Evolutionary conservation across 2,113 vertebrate genomes (phyloP).

Genomic region (Athene cunicularia): DNA sequence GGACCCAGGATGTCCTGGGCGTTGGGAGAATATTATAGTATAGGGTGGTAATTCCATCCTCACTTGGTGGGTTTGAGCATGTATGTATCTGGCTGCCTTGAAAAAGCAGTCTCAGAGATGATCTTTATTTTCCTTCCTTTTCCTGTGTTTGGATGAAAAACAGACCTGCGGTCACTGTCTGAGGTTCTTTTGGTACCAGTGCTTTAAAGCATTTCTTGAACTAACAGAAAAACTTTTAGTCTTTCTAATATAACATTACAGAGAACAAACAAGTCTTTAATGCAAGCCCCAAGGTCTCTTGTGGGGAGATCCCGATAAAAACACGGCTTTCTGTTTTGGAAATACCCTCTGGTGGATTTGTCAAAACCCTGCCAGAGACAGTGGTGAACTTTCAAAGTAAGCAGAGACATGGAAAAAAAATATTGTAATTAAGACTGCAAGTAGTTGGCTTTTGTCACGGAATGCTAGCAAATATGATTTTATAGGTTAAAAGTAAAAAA

Average conservation of each 20-base stretch:
- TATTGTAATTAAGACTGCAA: neutral
- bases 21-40: fast-evolving
- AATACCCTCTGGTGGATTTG: conserved; percentile 66
- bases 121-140: conserved; percentile 13
- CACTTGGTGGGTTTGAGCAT: neutral
- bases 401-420: conserved; percentile 35
- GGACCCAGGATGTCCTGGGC: fast-evolving
- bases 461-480: neutral
- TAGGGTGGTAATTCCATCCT: neutral
- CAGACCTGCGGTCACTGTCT: conserved; percentile 33
- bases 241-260: conserved; percentile 54
- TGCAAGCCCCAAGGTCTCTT: conserved; percentile 35
- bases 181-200: conserved; percentile 23
- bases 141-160: conserved; percentile 22
- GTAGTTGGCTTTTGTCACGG: conserved; percentile 25
- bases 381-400: conserved; percentile 52
- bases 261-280: conserved; percentile 62
- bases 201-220: conserved; percentile 41
- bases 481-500: conserved; percentile 14
- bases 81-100: neutral
- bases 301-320: conserved; percentile 58
- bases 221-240: conserved; percentile 21
- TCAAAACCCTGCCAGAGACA: conserved; percentile 51
- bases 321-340: conserved; percentile 60
- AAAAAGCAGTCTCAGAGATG: neutral